Base-by-base conservation (phyloP, 2,113 vertebrate genomes). In the Pandion haliaetus region DNA sequence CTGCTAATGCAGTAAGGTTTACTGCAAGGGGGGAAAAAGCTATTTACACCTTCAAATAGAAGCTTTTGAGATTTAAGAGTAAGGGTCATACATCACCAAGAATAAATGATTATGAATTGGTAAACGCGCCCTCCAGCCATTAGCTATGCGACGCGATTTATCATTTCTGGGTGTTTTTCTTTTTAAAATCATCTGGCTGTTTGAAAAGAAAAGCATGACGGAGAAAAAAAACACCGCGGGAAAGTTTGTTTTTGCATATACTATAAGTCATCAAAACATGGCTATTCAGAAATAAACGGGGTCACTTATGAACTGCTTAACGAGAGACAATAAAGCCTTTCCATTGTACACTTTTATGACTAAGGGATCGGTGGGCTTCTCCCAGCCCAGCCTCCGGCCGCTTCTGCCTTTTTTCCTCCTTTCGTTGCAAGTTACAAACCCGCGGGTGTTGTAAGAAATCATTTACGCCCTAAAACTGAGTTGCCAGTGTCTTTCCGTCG, bases 41-140 rank as follows among this genome's bases (percentile, higher is more conserved):
- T 98, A 98, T 98, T 98, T 98, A 98, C 97, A 98, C 98, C 98
- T 99, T 98, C 98, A 98, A 98, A 99, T 98, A 98, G 98, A 98
- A 98, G 98, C 98, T 98, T 98, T 98, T 98, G 98, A 99, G 98
- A 98, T 98, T 98, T 98, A 97, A 98, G 98, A 98, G 98, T 98
- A 98, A 98, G 98, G 98, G 97, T 98, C 98, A 99, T 99, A 99
- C 97, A 99, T 99, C 98, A 99, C 98, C 98, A 98, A 98, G 98
- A 98, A 99, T 98, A 98, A 99, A 99, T 98, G 98, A 98, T 99
- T 98, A 98, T 98, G 98, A 98, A 99, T 99, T 98, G 98, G 97
- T 98, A 98, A 98, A 99, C 96, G 97, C 97, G 96, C 98, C 99
- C 98, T 98, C 98, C 98, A 98, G 98, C 98, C 97, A 99, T 98